Base-by-base conservation (phyloP, 2,888 invertebrate genomes). In the Volucella zonaria region DNA sequence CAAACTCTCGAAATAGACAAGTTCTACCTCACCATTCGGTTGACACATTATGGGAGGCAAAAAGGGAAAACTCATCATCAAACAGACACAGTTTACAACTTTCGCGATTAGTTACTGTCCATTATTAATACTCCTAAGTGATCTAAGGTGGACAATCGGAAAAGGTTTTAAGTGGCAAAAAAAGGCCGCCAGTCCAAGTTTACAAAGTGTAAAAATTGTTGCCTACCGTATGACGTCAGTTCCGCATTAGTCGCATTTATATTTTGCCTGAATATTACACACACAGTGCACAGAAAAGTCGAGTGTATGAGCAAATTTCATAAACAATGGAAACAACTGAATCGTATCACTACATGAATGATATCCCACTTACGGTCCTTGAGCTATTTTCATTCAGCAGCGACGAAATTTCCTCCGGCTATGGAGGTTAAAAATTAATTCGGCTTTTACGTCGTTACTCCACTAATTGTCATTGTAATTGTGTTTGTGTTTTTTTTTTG, bases 281-380 rank as follows among this genome's bases (percentile, higher is more conserved):
- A 56, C 23, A 66, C 40, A 40, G n/a, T 45, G n/a, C 15, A 62
- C 12, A 23, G 15, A 47, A 49, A 59, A 12, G n/a, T 14, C 45
- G 6, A 49, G 15, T 9, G 45, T 45, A 11, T 9, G 9, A 8
- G 47, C 11, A 47, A 58, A 40, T 15, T 45, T 47, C 18, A 66
- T 56, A 73, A 75, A 79, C 40, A 73, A 87, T 86, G 86, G 81
- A 83, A 76, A 73, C 87, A 64, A 88, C 88, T 56, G 88, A 89
- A 56, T 82, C 88, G 38, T 88, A 83, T 61, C 85, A 88, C 67
- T 89, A 89, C 77, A 73, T 58, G 40, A 88, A 88, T 87, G 89
- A 92, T 87, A 91, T 92, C 86, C 92, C 92, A 12, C 83, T 92
- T 67, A 90, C 91, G n/a, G 92, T 92, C 66, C 89, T 92, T 56